Conservation (phyloP, 2,888 invertebrate genomes). For the Tenthredo scrophulariae region DNA sequence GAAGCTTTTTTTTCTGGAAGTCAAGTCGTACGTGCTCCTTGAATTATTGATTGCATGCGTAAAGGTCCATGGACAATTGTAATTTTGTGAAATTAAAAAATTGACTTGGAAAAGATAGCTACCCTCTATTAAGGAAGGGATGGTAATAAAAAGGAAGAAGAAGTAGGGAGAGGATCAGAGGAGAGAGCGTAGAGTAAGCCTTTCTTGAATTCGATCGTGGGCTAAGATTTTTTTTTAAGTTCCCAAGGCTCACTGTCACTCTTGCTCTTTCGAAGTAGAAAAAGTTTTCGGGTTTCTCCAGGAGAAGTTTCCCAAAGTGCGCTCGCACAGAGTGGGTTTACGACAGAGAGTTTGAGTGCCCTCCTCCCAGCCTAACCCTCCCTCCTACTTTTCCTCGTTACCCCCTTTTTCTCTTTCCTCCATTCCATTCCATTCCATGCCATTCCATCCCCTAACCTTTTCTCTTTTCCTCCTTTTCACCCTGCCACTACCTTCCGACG, state of each 20-base stretch:
- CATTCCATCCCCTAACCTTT: neutral
- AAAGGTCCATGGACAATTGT: neutral
- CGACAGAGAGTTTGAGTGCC: conserved; percentile 48
- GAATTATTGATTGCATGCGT: neutral
- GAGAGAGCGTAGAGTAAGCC: conserved; percentile 57
- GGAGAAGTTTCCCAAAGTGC: conserved; percentile 27
- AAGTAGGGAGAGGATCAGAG: conserved; percentile 43
- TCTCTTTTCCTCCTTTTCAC: neutral
- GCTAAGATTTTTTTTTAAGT: conserved; percentile 17
- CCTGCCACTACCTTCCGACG: neutral
- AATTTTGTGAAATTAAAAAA: neutral
- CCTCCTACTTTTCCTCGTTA: conserved; percentile 16
- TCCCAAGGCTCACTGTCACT: conserved; percentile 35
- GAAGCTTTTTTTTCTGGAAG: neutral
- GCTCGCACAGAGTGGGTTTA: conserved; percentile 47
- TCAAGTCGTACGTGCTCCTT: neutral
- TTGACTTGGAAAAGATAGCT: neutral
- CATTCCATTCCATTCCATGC: neutral
- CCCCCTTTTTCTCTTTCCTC: conserved; percentile 15
- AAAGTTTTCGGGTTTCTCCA: neutral
- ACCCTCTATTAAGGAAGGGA: neutral
- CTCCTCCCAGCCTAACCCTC: conserved; percentile 15
- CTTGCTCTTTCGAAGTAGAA: conserved; percentile 14
- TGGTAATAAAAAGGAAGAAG: neutral
- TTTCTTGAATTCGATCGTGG: conserved; percentile 20